phyloP scores from a whole-genome alignment of 2,113 vertebrate genomes.

The Thunnus maccoyii region DNA sequence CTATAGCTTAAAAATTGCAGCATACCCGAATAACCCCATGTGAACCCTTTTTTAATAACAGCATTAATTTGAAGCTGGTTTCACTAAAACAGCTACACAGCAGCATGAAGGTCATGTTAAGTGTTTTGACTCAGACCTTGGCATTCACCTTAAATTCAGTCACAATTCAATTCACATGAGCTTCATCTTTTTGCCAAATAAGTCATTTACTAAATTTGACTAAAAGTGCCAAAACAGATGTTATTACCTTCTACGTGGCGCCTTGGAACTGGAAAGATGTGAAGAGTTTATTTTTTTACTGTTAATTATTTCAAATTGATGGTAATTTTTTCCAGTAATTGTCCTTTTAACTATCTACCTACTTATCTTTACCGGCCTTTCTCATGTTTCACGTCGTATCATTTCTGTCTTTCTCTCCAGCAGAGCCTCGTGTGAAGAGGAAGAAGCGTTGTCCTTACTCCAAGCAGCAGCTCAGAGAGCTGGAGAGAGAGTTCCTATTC shows the following conservation, averaged over 20 bases:
- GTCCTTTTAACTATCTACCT: too few species aligned
- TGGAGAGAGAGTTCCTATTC: conserved; percentile 95
- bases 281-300: not conserved
- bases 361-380: too few species aligned
- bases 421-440: conserved; percentile 86
- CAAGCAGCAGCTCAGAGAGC: conserved; percentile 94
- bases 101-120: not conserved
- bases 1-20: not conserved
- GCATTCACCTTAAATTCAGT: conserved; percentile 10
- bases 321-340: too few species aligned
- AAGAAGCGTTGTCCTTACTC: conserved; percentile 96
- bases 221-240: too few species aligned
- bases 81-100: too few species aligned
- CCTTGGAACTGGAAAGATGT: too few species aligned
- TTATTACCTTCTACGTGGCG: too few species aligned
- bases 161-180: not conserved
- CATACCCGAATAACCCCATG: too few species aligned
- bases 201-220: too few species aligned
- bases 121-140: conserved; percentile 25
- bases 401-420: not conserved
- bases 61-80: too few species aligned
- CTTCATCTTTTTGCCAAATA: not conserved
- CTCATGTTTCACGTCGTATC: not conserved
- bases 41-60: too few species aligned
- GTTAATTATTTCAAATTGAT: too few species aligned